phyloP scores from a whole-genome alignment of 2,113 vertebrate species.

The Rallus limicola region DNA sequence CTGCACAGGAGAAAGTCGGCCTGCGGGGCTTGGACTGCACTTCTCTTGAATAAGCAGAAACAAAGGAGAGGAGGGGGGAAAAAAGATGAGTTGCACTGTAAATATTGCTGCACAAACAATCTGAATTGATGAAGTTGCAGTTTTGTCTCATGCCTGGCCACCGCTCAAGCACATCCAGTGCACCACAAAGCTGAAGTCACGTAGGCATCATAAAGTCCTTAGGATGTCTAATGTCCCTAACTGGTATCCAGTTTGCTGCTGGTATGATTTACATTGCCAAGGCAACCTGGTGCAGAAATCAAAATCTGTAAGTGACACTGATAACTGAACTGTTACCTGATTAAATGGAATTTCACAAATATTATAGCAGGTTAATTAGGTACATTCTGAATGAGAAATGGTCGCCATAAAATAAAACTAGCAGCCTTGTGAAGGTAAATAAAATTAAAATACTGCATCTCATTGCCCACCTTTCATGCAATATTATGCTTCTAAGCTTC shows the following conservation, averaged over 20 bases:
- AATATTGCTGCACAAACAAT: slow-evolving; percentile 16
- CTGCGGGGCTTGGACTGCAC: background rate
- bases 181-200: background rate
- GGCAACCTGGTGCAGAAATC: background rate
- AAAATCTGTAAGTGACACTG: background rate
- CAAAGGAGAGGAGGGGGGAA: background rate
- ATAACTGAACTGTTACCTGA: background rate
- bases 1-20: background rate
- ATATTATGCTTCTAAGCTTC: background rate
- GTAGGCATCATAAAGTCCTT: background rate
- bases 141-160: background rate
- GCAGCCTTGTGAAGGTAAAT: background rate
- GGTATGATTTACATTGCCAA: too few relatives aligned
- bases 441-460: background rate
- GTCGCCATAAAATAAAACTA: background rate
- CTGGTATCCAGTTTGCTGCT: background rate
- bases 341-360: background rate
- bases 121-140: background rate
- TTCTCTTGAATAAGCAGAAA: background rate
- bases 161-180: background rate
- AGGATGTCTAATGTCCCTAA: background rate
- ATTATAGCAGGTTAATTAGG: background rate
- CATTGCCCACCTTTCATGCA: background rate
- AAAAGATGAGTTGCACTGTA: background rate
- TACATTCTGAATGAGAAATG: background rate